Conservation (phyloP, 1,140 invertebrate genomes). For the Drosophila bifasciata region DNA sequence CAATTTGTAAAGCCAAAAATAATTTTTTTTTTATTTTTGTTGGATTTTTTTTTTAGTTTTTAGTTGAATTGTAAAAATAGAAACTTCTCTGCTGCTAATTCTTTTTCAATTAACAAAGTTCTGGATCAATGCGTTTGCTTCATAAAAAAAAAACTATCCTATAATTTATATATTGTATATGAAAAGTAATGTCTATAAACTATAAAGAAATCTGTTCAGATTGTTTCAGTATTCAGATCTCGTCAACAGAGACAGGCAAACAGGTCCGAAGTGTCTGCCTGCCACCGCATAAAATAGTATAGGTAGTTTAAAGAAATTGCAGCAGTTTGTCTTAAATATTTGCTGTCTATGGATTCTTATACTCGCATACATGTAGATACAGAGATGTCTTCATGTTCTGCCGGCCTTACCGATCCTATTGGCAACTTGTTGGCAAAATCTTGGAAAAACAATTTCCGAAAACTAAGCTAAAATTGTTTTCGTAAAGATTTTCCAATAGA, state of each 20-base stretch:
- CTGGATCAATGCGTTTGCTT: slow-evolving; percentile 2
- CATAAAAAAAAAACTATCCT: slow-evolving; percentile 17
- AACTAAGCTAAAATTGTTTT: too few species aligned
- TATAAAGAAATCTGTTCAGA: slow-evolving; percentile 22
- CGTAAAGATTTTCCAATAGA: too few species aligned
- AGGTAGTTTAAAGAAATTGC: slow-evolving; percentile 13
- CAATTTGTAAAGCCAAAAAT: slow-evolving; percentile 14
- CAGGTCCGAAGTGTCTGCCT: not conserved
- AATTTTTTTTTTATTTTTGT: slow-evolving; percentile 3
- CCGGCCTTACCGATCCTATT: not conserved
- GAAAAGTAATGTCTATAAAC: slow-evolving; percentile 11
- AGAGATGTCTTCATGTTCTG: not conserved
- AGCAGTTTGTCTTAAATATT: slow-evolving; percentile 41
- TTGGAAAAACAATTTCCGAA: not conserved
- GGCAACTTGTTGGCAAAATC: slow-evolving; percentile 5
- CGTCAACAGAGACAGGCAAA: slow-evolving; percentile 1
- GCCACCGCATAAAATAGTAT: slow-evolving; percentile 8
- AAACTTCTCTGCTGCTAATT: slow-evolving; percentile 11
- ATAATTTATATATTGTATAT: slow-evolving; percentile 4
- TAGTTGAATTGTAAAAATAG: slow-evolving; percentile 32
- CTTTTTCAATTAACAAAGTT: too few species aligned
- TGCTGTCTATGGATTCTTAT: not conserved
- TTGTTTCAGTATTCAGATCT: slow-evolving; percentile 6
- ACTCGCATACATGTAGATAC: slow-evolving; percentile 9
- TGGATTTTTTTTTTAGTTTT: slow-evolving; percentile 11